Base-by-base conservation (phyloP, 2,797 vertebrate genomes). In the Sternarchorhynchus goeldii region DNA sequence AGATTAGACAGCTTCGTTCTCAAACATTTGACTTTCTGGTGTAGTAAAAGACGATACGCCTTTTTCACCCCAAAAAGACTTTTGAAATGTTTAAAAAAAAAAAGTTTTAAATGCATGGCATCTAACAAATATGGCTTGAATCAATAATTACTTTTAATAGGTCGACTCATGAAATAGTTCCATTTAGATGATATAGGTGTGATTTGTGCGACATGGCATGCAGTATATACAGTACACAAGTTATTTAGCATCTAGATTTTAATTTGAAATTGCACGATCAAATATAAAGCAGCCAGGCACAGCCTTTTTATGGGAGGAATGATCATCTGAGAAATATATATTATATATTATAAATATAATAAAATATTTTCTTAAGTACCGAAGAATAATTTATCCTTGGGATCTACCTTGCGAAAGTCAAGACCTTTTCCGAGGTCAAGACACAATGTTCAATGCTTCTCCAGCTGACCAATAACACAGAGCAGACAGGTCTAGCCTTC, bases 91-190 rank as follows among this genome's bases (percentile, higher is more conserved):
- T 25, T 1, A 25, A 25, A 25, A 25, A 25, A 25, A 25, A 25
- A 25, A 25, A 25, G 25, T 25, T 25, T 25, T 25, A 29, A 72
- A 83, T 10, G 7, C 79, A 65, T 74, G 79, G 45, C 74, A 58
- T 79, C 83, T 75, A 83, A 83, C 81, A 73, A 58, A 45, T 71
- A 63, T 82, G 76, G 63, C 79, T 87, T 86, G 86, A 81, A 90
- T 84, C 72, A 78, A 82, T 83, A 50, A 57, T 78, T 39, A 81
- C 73, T 81, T 80, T 83, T 73, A 79, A 79, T 73, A 77, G 73
- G 87, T 89, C 86, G 86, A 32, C 71, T 78, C 82, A 75, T 82
- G 67, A 85, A 80, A 79, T 39, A 57, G 73, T 81, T 75, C 53
- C 71, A 80, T 84, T 73, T 50, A 55, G 77, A 63, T 82, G 83